Evolutionary conservation across 2,113 vertebrate species (phyloP), one percentile per base, ranked within the genome.

Genomic region (Rhagologus leucostigma): DNA sequence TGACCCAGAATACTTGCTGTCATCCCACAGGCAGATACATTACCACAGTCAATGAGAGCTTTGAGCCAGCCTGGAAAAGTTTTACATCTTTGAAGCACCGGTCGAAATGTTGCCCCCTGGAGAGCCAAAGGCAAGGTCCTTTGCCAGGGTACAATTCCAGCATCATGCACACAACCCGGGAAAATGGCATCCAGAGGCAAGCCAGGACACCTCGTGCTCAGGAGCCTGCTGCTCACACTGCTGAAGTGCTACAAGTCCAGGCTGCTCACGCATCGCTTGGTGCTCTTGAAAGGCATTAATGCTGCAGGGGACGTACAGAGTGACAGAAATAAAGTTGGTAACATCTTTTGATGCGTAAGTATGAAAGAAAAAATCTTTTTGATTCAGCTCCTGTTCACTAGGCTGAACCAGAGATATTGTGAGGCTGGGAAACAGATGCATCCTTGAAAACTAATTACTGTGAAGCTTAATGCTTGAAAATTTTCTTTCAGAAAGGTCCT

Each of bases 91-190:
- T 24, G 37, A 91, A 80, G 63, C 33, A 57, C 11, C 69, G 17
- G 37, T 41, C 0, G 0, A 79, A 91, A 69, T 0, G 0, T 4
- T 64, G 21, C 22, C 16, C 18, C 47, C 53, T 30, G 50, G 63
- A 79, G 63, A 91, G 67, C 49, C 60, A 52, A 81, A 94, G 56
- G 33, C 9, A 27, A 89, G 26, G 41, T 37, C 33, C 46, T 78
- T 46, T 68, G 27, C 32, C 68, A 62, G 47, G 35, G 16, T 8
- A 35, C 16, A 35, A 10, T 46, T 70, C 42, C 85, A 68, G 56
- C 55, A 52, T 33, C 2, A 0, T 18, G 15, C n/a, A 53, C 21
- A 62, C 10, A 15, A 6, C 49, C 39, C 27, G 23, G 50, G 65
- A 20, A 80, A 79, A 68, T 4, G 21, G 69, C 55, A 80, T 3